These are phyloP conservation scores for Perccottus glenii DNA, from an alignment of 2,113 vertebrate genomes.

Conservation along the genomic window DNA sequence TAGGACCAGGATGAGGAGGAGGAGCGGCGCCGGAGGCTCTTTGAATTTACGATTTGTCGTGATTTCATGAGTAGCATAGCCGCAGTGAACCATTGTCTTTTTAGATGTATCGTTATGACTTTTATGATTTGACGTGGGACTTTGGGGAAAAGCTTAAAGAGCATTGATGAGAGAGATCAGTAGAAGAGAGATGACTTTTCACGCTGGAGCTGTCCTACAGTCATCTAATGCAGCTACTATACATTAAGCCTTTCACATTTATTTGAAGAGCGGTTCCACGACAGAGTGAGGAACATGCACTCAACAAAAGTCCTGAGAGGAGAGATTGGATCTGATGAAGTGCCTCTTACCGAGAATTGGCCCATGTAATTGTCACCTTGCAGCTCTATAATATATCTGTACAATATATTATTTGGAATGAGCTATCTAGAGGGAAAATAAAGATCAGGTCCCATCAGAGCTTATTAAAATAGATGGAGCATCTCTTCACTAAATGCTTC, in stretches of 20 bases:
- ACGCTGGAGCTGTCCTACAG: slow-evolving; percentile 24
- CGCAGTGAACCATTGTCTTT: slow-evolving; percentile 42
- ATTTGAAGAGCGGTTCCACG: slow-evolving; percentile 35
- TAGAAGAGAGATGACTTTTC: slow-evolving; percentile 31
- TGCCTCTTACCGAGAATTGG: slow-evolving; percentile 26
- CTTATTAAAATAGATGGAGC: slow-evolving; percentile 31
- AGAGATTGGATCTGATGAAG: slow-evolving; percentile 19
- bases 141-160: slow-evolving; percentile 53
- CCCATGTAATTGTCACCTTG: slow-evolving; percentile 32
- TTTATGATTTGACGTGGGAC: slow-evolving; percentile 56
- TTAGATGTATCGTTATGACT: slow-evolving; percentile 62
- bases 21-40: slow-evolving; percentile 8
- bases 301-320: slow-evolving; percentile 40
- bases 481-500: slow-evolving; percentile 1
- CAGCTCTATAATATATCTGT: slow-evolving; percentile 9
- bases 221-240: slow-evolving; percentile 9
- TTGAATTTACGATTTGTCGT: slow-evolving; percentile 73
- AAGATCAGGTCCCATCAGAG: slow-evolving; percentile 10
- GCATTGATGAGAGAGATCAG: slow-evolving; percentile 44
- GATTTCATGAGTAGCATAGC: slow-evolving; percentile 55
- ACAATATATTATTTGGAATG: slow-evolving; percentile 8
- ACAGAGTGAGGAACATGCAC: slow-evolving; percentile 35
- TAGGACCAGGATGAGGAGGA: slow-evolving; percentile 56
- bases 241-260: slow-evolving; percentile 18
- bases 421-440: slow-evolving; percentile 14